Evolutionary conservation across 2,888 invertebrate genomes (phyloP), one percentile per base, ranked within the genome.

Genomic region (Apotomis turbidana): DNA sequence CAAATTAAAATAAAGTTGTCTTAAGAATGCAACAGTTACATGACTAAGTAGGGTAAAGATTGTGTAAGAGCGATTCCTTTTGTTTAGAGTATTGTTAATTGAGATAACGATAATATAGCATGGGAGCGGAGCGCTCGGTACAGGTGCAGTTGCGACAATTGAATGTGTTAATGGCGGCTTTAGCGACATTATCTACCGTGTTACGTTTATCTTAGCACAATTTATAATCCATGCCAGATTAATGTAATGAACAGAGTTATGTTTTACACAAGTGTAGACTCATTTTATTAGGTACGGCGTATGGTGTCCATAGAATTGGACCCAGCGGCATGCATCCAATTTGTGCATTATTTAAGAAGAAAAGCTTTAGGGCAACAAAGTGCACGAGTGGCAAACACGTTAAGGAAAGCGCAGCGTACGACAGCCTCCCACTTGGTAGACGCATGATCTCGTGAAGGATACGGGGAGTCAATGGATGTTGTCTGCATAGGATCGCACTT

Each of bases 61-160:
- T 59, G 59, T 10, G 44, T 59, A n/a, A 59, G n/a, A 41, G 46
- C 61, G 10, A 67, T 59, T 67, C n/a, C 59, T 60, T 52, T 60
- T 69, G 46, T 55, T 15, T 13, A 15, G 3, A 38, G 5, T 38
- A 9, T 62, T 62, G 54, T 69, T n/a, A n/a, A n/a, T n/a, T 49
- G 44, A 12, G 41, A 13, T 59, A 41, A 9, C 12, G 6, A 13
- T 59, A 59, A 12, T 41, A 6, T 13, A 36, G 59, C 10, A 59
- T 59, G 41, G 4, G 13, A 59, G 44, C 6, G 4, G 13, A 59
- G 44, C 6, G 5, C 41, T 41, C 4, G 41, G 38, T 36, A n/a
- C 59, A 10, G 61, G 12, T 51, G 51, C 61, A 62, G 36, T 51
- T 12, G 36, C 49, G 6, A 36, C 5, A 49, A 51, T 62, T 51